These are phyloP conservation scores for Megaceryle maxima DNA, from an alignment of 2,113 vertebrate species.

Conservation along the genomic window DNA sequence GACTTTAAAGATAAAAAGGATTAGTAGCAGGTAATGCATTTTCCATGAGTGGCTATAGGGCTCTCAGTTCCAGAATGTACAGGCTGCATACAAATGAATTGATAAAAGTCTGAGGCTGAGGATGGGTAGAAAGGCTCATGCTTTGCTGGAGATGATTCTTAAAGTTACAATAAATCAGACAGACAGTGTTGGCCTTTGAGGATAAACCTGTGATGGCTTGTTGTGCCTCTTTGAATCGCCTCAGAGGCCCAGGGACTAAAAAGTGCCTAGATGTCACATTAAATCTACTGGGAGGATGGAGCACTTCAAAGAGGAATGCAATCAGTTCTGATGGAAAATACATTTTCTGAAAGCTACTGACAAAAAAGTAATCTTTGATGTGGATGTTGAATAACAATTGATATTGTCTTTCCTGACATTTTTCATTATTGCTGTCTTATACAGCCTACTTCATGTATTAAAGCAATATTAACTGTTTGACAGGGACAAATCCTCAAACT, in stretches of 20 bases:
- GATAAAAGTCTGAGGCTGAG: conserved; percentile 82
- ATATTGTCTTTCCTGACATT: conserved; percentile 99
- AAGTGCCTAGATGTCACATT: conserved; percentile 89
- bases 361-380: conserved; percentile 93
- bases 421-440: conserved; percentile 98
- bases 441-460: conserved; percentile 92
- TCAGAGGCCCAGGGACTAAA: conserved; percentile 86
- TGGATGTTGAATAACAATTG: conserved; percentile 99
- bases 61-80: conserved; percentile 78
- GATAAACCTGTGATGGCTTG: conserved; percentile 88
- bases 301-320: conserved; percentile 87
- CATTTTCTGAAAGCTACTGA: conserved; percentile 91
- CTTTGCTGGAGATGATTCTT: conserved; percentile 87
- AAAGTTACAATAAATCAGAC: conserved; percentile 92
- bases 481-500: conserved; percentile 91
- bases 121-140: conserved; percentile 81
- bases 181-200: conserved; percentile 89
- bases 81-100: conserved; percentile 87
- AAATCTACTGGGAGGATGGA: conserved; percentile 86
- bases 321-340: conserved; percentile 92
- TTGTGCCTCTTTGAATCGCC: conserved; percentile 87
- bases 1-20: conserved; percentile 90
- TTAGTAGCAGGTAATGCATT: conserved; percentile 90
- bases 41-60: conserved; percentile 89
- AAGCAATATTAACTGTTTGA: conserved; percentile 93